Evolutionary conservation across 2,113 vertebrate genomes (phyloP).

Genomic region (Lasiurus borealis): DNA sequence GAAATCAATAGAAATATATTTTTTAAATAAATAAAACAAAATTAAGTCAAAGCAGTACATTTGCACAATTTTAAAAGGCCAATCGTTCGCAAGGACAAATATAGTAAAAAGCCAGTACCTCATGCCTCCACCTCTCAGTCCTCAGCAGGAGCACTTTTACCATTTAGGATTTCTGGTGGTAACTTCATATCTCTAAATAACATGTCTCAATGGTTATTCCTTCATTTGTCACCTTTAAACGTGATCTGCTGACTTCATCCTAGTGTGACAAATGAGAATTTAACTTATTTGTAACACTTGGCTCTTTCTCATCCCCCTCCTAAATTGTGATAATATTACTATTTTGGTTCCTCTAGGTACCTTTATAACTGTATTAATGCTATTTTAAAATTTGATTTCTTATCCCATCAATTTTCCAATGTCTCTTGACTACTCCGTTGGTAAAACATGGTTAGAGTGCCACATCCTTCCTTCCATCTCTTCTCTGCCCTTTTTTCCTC

Average conservation of each 20-base stretch:
- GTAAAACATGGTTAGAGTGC: neutral
- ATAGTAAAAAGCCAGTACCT: slow-evolving; percentile 11
- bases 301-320: neutral
- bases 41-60: slow-evolving; percentile 49
- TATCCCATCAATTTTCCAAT: neutral
- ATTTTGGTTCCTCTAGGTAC: slow-evolving; percentile 39
- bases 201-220: neutral
- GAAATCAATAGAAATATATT: too few relatives aligned
- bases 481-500: neutral
- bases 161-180: slow-evolving; percentile 52
- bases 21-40: neutral
- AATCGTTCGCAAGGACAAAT: neutral
- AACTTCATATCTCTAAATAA: slow-evolving; percentile 42
- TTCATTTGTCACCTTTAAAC: slow-evolving; percentile 51
- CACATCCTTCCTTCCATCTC: neutral
- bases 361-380: slow-evolving; percentile 52
- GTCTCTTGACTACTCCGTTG: neutral
- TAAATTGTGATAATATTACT: slow-evolving; percentile 27
- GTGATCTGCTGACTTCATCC: neutral
- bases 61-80: neutral
- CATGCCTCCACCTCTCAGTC: neutral
- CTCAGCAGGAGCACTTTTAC: neutral
- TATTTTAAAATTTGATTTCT: slow-evolving; percentile 55
- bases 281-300: slow-evolving; percentile 36
- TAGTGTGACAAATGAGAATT: slow-evolving; percentile 54